Base-by-base conservation (phyloP, 1,140 invertebrate species). In the Pseudoatta argentina region DNA sequence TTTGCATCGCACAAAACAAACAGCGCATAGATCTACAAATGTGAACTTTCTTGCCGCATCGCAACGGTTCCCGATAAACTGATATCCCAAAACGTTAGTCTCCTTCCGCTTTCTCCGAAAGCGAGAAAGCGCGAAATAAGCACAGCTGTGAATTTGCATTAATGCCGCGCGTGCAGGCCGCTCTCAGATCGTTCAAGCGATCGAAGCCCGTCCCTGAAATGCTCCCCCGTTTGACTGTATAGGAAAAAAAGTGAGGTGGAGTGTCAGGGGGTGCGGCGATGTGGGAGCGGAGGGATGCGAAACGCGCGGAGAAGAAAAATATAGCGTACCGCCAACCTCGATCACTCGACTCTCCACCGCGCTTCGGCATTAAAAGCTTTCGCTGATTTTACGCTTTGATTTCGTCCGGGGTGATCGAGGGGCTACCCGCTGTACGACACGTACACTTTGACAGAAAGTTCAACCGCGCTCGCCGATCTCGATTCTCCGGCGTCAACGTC, bases 371-470 rank as follows among this genome's bases (percentile, higher is more conserved):
- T 78, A 79, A 89, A 87, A 89, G 86, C 78, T 87, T 87, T 83
- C 53, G 83, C 67, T 85, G 72, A 75, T 57, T 78, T 90, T 89
- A 75, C 88, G 89, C 89, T 90, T 90, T 90, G 88, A 87, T 83
- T 85, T 69, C 73, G 77, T 34, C 75, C 85, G 73, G 77, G 75
- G 75, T 78, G 85, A 86, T 79, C 83, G 71, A 87, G 78, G 87
- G 71, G 55, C 57, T 18, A 86, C 69, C 72, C 85, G 78, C 77
- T 61, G 85, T 77, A 78, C 82, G 78, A 71, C 85, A 71, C 77
- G 85, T 86, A 81, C 77, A 82, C 86, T 90, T 89, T 89, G 79
- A 85, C 79, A 51, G 76, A 89, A 89, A 89, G 86, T 90, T 89
- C 72, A 88, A 90, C 75, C 86, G 67, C 77, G 66, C 77, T 67